phyloP scores from a whole-genome alignment of 2,888 invertebrate species.

The Cyclophora albipunctata region DNA sequence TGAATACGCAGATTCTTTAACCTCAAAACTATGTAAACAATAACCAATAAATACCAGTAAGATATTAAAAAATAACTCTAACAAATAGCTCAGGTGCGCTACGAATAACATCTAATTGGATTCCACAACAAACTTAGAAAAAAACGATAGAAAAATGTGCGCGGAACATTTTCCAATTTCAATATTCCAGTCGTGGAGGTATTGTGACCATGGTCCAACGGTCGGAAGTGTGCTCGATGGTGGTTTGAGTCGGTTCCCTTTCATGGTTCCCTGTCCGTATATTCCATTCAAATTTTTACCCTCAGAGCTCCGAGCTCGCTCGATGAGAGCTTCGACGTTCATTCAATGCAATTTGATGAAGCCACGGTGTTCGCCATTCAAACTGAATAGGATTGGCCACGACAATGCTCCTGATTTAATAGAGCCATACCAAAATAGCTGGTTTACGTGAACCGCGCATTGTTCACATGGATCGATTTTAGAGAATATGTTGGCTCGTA shows the following conservation, averaged over 20 bases:
- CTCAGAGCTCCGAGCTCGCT: conserved; percentile 47
- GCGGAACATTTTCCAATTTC: conserved; percentile 58
- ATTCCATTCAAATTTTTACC: conserved; percentile 74
- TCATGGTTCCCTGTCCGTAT: conserved; percentile 41
- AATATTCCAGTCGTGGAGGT: conserved; percentile 57
- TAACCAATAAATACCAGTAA: too few relatives aligned
- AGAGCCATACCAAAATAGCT: conserved; percentile 51
- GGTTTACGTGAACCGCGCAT: conserved; percentile 24
- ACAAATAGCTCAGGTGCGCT: neutral
- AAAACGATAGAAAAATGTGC: conserved; percentile 32
- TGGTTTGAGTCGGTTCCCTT: conserved; percentile 23
- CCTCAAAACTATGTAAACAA: too few relatives aligned
- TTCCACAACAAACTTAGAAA: conserved; percentile 19
- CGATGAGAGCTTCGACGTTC: conserved; percentile 67
- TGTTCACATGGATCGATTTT: conserved; percentile 24
- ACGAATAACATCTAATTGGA: conserved; percentile 4
- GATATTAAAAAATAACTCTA: too few relatives aligned
- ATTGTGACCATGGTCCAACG: conserved; percentile 59
- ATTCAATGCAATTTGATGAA: conserved; percentile 72
- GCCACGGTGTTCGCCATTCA: conserved; percentile 60
- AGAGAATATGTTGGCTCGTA: conserved; percentile 13
- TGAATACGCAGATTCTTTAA: too few relatives aligned
- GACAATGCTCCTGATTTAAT: conserved; percentile 65
- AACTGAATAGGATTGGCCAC: conserved; percentile 58
- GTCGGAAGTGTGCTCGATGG: conserved; percentile 23